Conservation (phyloP, 2,888 invertebrate species). For the Troides helena region DNA sequence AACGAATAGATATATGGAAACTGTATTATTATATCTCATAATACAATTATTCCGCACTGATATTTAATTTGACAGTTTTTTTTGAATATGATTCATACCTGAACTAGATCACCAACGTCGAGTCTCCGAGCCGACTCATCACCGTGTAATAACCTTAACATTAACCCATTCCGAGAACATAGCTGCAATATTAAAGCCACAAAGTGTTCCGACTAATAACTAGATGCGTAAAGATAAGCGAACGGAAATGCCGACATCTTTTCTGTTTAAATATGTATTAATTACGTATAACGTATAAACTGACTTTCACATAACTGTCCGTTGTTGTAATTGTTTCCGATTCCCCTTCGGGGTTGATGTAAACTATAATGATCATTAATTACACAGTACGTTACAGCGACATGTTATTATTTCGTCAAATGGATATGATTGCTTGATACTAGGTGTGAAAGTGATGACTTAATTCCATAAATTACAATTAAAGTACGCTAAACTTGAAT, state of each 20-base stretch:
- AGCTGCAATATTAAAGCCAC: constrained; percentile 37
- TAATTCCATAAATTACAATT: constrained; percentile 25
- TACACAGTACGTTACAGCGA: constrained; percentile 43
- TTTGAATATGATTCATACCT: constrained; percentile 31
- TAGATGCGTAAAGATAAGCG: constrained; percentile 48
- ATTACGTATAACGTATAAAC: constrained; percentile 55
- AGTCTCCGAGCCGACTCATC: constrained; percentile 34
- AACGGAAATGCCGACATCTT: constrained; percentile 42
- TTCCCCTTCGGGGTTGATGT: constrained; percentile 59
- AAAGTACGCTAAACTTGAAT: too few relatives aligned
- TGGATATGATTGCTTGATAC: constrained; percentile 33
- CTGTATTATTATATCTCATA: too few relatives aligned
- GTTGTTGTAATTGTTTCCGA: constrained; percentile 59
- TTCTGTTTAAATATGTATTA: constrained; percentile 40
- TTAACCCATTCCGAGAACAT: constrained; percentile 39
- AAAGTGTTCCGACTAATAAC: constrained; percentile 46
- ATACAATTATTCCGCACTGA: background rate
- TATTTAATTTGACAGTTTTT: constrained; percentile 22
- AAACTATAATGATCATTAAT: constrained; percentile 53
- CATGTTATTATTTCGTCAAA: constrained; percentile 57
- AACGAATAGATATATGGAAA: too few relatives aligned
- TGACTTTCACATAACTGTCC: constrained; percentile 38
- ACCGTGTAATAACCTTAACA: constrained; percentile 36
- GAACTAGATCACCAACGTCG: constrained; percentile 36
- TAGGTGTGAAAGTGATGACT: constrained; percentile 42